phyloP scores from a whole-genome alignment of 2,797 vertebrate species.

The Takifugu rubripes region DNA sequence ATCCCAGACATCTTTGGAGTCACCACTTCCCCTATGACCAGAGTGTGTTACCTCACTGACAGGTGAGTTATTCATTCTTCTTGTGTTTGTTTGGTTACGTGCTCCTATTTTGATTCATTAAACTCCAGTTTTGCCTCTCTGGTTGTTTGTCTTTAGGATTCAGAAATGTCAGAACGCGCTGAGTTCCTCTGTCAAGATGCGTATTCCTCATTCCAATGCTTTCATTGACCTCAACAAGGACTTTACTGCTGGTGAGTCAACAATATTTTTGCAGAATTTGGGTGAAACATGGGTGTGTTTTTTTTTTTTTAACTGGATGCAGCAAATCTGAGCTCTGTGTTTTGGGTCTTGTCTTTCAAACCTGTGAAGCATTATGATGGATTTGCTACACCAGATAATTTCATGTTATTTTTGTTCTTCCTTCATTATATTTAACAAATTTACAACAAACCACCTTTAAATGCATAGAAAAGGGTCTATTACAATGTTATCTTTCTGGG shows the following conservation, averaged over 20 bases:
- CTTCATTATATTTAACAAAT: too few relatives aligned
- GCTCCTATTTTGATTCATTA: neutral
- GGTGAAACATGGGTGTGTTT: neutral
- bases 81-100: neutral
- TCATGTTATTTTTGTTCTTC: too few relatives aligned
- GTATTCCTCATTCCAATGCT: slow-evolving; percentile 88
- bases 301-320: neutral
- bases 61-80: slow-evolving; percentile 65
- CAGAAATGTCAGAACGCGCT: slow-evolving; percentile 73
- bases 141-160: slow-evolving; percentile 62
- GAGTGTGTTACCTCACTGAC: slow-evolving; percentile 77
- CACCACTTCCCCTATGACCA: slow-evolving; percentile 50
- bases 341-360: neutral
- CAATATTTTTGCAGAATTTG: slow-evolving; percentile 4
- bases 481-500: too few relatives aligned
- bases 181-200: slow-evolving; percentile 68
- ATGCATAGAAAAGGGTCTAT: too few relatives aligned
- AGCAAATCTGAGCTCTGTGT: neutral
- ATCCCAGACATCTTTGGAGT: slow-evolving; percentile 92
- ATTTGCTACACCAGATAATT: neutral
- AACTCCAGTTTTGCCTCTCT: neutral
- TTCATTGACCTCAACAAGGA: slow-evolving; percentile 95
- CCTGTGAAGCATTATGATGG: neutral
- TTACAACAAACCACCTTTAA: too few relatives aligned
- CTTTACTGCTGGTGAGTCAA: slow-evolving; percentile 88